phyloP scores from a whole-genome alignment of 2,888 invertebrate genomes.

The Ptilodon capucinus region DNA sequence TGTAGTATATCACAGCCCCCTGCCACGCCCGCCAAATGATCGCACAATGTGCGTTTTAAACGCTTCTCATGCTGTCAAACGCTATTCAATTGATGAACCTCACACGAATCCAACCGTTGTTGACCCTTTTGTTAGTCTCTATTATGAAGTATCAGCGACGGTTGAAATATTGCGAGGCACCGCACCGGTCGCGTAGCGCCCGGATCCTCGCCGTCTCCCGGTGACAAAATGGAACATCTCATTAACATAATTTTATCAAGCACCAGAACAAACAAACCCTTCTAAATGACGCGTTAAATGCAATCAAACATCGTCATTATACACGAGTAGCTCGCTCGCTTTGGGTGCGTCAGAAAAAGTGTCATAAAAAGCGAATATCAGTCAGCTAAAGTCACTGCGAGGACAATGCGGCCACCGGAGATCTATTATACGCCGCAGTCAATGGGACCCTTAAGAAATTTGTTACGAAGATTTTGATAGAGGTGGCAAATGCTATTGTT shows the following conservation, averaged over 20 bases:
- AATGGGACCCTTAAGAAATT: conserved; percentile 72
- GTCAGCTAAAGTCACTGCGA: conserved; percentile 51
- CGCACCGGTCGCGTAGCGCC: neutral
- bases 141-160: conserved; percentile 55
- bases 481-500: conserved; percentile 54
- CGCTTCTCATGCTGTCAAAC: conserved; percentile 41
- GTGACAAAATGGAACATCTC: conserved; percentile 36
- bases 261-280: conserved; percentile 68
- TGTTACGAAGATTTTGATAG: conserved; percentile 68
- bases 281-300: conserved; percentile 74
- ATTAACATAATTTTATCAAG: conserved; percentile 67
- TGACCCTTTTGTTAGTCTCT: conserved; percentile 34
- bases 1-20: neutral
- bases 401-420: conserved; percentile 67
- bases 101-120: conserved; percentile 40
- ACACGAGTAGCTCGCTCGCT: conserved; percentile 55
- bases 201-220: conserved; percentile 10
- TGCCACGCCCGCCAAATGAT: conserved; percentile 54
- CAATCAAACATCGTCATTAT: conserved; percentile 71
- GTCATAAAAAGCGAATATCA: conserved; percentile 56
- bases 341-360: conserved; percentile 52
- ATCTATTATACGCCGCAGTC: conserved; percentile 55
- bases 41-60: conserved; percentile 42
- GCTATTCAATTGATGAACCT: conserved; percentile 35
- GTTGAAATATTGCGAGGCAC: conserved; percentile 2